A percentile compares a stretch with the other conserved stretches of the same genome.
These are phyloP conservation scores for Ramphastos sulfuratus DNA, from an alignment of 2,113 vertebrate species.

Conservation along the genomic window DNA sequence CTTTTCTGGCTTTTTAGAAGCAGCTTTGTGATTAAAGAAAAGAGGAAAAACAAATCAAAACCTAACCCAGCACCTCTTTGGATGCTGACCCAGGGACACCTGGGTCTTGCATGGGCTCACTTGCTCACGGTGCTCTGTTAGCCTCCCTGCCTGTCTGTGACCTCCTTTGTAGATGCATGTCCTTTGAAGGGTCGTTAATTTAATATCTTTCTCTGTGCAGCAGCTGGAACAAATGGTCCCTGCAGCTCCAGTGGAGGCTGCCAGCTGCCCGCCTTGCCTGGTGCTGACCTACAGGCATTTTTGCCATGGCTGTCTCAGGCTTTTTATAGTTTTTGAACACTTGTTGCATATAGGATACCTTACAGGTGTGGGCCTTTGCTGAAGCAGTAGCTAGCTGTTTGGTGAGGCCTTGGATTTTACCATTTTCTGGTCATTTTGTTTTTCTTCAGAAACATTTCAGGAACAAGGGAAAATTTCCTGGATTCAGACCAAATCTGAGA, in stretches of 20 bases:
- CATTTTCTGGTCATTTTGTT: background rate
- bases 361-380: background rate
- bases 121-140: background rate
- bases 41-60: background rate
- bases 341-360: slow-evolving; percentile 31
- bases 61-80: background rate
- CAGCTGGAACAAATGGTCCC: slow-evolving; percentile 61
- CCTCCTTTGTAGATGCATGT: background rate
- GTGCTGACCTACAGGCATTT: slow-evolving; percentile 35
- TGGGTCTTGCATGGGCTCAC: background rate
- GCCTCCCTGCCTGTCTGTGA: background rate
- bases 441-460: background rate
- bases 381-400: background rate
- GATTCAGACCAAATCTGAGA: background rate
- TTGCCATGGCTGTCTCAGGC: background rate
- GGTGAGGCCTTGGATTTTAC: too few species aligned
- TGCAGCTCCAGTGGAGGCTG: background rate
- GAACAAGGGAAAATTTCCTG: background rate
- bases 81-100: rapidly evolving
- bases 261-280: background rate
- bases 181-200: slow-evolving; percentile 40
- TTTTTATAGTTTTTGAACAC: slow-evolving; percentile 60
- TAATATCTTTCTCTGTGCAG: slow-evolving; percentile 31
- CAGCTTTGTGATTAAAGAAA: background rate
- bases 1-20: background rate